Percentiles rank a stretch among this genome's conserved stretches.
Conservation (phyloP, 2,797 vertebrate genomes). For the Picus viridis region DNA sequence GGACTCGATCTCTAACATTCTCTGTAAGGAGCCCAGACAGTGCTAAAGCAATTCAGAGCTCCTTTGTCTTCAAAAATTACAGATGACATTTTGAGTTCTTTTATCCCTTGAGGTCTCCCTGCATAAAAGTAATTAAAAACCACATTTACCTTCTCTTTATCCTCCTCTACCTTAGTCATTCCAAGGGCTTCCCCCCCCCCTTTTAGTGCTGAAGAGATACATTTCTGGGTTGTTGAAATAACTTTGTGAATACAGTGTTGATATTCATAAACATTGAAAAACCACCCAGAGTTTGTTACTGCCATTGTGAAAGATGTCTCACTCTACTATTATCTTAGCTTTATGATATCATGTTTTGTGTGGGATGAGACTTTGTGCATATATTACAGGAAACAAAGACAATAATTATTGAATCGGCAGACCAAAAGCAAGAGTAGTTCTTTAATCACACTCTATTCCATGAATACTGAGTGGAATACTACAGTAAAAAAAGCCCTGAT, state of each 20-base stretch:
- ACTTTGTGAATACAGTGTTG: background rate
- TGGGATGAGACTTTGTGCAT: slow-evolving; percentile 46
- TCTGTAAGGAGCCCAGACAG: background rate
- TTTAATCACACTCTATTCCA: slow-evolving; percentile 69
- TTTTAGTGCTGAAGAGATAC: background rate
- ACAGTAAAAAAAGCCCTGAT: slow-evolving; percentile 61
- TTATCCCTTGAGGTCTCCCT: background rate
- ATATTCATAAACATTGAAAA: slow-evolving; percentile 41
- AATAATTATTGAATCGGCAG: slow-evolving; percentile 66
- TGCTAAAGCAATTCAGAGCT: background rate
- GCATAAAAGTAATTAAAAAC: slow-evolving; percentile 28
- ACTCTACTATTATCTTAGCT: slow-evolving; percentile 53
- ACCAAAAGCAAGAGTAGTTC: slow-evolving; percentile 38
- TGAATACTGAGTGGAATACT: slow-evolving; percentile 69
- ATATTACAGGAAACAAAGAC: slow-evolving; percentile 70
- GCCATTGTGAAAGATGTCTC: slow-evolving; percentile 51
- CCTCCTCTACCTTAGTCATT: background rate
- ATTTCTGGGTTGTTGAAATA: slow-evolving; percentile 10
- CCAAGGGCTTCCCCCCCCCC: background rate
- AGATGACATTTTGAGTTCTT: background rate
- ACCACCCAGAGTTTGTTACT: slow-evolving; percentile 7
- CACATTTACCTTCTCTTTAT: slow-evolving; percentile 1
- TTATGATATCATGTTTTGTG: slow-evolving; percentile 60
- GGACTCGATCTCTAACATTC: no score
- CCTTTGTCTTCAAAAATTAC: slow-evolving; percentile 4